Percentiles rank a stretch among this genome's conserved stretches.
phyloP scores from a whole-genome alignment of 2,888 invertebrate genomes.

The Carterocephalus palaemon region DNA sequence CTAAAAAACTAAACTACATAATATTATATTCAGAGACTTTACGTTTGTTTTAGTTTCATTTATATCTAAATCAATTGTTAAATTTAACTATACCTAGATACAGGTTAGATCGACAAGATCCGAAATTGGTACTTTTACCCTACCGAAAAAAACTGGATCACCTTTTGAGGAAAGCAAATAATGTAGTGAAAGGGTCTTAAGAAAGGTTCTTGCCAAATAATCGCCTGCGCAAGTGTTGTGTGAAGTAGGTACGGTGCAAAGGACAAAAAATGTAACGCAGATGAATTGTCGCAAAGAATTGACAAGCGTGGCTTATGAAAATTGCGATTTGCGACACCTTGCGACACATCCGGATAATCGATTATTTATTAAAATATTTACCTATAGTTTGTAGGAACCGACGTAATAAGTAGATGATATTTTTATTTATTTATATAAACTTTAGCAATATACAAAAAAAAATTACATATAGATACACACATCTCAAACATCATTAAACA shows the following conservation, averaged over 20 bases:
- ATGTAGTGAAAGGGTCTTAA: conserved; percentile 49
- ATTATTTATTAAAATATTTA: conserved; percentile 1
- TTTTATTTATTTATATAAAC: too few relatives aligned
- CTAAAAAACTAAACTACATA: too few relatives aligned
- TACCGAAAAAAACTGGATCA: conserved; percentile 43
- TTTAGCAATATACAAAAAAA: too few relatives aligned
- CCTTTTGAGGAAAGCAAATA: conserved; percentile 58
- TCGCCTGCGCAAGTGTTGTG: conserved; percentile 61
- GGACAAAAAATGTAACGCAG: conserved; percentile 41
- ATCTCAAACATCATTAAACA: too few relatives aligned
- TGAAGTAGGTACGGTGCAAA: conserved; percentile 40
- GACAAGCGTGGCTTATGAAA: conserved; percentile 35
- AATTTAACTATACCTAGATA: too few relatives aligned
- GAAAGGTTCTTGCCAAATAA: conserved; percentile 65
- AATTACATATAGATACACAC: too few relatives aligned
- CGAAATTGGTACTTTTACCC: conserved; percentile 39
- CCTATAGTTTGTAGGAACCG: too few relatives aligned
- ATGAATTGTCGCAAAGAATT: conserved; percentile 52
- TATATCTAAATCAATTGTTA: too few relatives aligned
- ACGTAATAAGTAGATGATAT: too few relatives aligned
- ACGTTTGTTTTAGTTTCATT: too few relatives aligned
- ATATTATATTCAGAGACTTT: too few relatives aligned
- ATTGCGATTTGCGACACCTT: conserved; percentile 40
- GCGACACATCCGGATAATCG: conserved; percentile 33
- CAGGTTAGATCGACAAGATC: too few relatives aligned